Base-by-base conservation (phyloP, 2,888 invertebrate species). In the Drosophila borborema region DNA sequence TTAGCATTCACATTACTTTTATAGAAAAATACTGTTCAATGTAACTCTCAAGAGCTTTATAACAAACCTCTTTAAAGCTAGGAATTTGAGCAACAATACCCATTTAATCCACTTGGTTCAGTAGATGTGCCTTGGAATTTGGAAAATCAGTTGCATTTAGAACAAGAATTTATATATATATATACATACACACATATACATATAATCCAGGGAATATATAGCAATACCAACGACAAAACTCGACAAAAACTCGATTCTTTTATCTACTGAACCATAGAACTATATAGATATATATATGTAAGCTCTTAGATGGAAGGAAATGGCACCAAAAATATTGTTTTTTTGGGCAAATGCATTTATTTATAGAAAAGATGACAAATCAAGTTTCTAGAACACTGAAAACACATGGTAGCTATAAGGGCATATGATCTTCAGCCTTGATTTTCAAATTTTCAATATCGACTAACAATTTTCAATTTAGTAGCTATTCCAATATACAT, bases 121-220 rank as follows among this genome's bases (percentile, higher is more conserved):
- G 83, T 64, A 61, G 72, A 54, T 77, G 73, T 61, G 88, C 84
- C 74, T 83, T 83, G 56, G 63, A 36, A 63, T 63, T 62, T n/a
- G 51, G 53, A 18, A 66, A 62, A 59, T 56, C 48, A 77, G 58
- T 65, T 74, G 86, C 82, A 89, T 89, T 83, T 89, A 83, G 49
- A 43, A 43, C 54, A 64, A 54, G 61, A 74, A 79, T 79, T 70
- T 69, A 80, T 64, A 63, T 10, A 56, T 20, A 51, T 12, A 49
- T 9, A 34, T 5, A 48, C 2, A 48, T 18, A 51, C 3, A 53
- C 1, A 49, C 49, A 38, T 9, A 48, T 16, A 53, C 23, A 54
- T n/a, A 40, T 14, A 40, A 28, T 58, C 58, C 65, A 66, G 53
- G 20, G 18, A 28, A 73, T 61, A 41, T 49, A 48, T 48, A 51